Percentiles rank a stretch among this genome's conserved stretches.
These are phyloP conservation scores for Engystomops pustulosus DNA, from an alignment of 2,113 vertebrate genomes.

Conservation along the genomic window DNA sequence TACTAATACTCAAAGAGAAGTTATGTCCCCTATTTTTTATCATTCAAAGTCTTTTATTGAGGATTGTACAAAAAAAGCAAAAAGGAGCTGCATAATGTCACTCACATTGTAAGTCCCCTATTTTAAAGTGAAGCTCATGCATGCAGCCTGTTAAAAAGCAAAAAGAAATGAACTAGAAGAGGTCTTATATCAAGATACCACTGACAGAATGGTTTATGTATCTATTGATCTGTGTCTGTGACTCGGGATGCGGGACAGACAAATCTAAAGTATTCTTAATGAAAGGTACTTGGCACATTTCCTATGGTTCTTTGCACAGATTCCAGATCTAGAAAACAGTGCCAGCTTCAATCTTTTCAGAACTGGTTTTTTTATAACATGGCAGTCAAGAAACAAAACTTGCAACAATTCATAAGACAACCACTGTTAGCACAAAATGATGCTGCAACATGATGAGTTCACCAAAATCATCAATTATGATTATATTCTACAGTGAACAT, in stretches of 20 bases:
- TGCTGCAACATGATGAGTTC: slow-evolving; percentile 13
- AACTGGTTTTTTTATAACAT: background rate
- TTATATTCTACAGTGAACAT: slow-evolving; percentile 51
- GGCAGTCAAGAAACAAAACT: background rate
- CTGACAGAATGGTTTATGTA: background rate
- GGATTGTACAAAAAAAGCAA: too few species aligned
- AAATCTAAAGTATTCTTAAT: background rate
- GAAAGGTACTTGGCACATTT: background rate
- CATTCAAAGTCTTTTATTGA: too few species aligned
- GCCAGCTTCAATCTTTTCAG: background rate
- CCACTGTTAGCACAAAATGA: slow-evolving; percentile 31
- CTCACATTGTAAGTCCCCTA: too few species aligned
- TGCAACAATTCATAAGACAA: background rate
- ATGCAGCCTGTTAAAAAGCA: background rate
- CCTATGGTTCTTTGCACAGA: background rate
- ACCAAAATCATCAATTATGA: slow-evolving; percentile 50
- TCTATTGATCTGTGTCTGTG: background rate
- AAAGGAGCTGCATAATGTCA: too few species aligned
- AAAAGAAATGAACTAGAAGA: background rate
- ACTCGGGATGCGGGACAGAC: background rate
- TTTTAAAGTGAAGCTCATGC: too few species aligned
- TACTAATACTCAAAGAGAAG: too few species aligned
- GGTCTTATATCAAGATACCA: background rate
- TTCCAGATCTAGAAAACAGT: background rate
- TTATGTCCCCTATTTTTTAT: too few species aligned